Evolutionary conservation across 2,113 vertebrate species (phyloP).

Genomic region (Montifringilla adamsi): DNA sequence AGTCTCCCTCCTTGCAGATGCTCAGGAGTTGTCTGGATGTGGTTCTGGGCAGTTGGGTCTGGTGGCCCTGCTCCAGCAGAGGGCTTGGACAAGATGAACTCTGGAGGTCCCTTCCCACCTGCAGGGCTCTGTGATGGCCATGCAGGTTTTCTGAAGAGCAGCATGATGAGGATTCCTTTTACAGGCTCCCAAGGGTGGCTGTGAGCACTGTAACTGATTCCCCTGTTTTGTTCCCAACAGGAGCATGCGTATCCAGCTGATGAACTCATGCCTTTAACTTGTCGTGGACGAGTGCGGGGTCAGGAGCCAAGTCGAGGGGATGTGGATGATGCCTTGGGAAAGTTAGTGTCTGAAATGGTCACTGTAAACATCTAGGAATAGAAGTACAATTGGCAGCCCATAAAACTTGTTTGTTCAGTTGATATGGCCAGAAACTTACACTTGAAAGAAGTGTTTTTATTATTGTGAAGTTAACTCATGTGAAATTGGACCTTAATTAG

Average conservation of each 20-base stretch:
- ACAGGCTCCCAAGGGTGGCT: not conserved
- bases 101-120: not conserved
- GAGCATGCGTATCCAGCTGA: constrained; percentile 98
- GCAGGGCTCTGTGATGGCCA: not conserved
- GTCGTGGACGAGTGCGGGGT: constrained; percentile 92
- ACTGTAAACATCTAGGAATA: not conserved
- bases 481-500: not conserved
- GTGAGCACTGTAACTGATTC: not conserved
- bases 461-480: not conserved
- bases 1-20: not conserved
- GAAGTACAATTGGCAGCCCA: not conserved
- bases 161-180: not conserved
- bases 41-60: not conserved
- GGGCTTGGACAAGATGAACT: not conserved
- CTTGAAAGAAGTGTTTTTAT: not conserved
- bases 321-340: constrained; percentile 94
- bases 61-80: not conserved
- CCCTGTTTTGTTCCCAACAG: constrained; percentile 67
- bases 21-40: not conserved
- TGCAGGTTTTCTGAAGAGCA: not conserved
- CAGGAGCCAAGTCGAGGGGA: constrained; percentile 96
- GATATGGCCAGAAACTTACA: not conserved
- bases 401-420: not conserved
- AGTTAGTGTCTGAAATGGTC: constrained; percentile 77
- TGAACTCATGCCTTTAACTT: constrained; percentile 98